Base-by-base conservation (phyloP, 2,113 vertebrate genomes). In the Chloropsis cyanopogon region DNA sequence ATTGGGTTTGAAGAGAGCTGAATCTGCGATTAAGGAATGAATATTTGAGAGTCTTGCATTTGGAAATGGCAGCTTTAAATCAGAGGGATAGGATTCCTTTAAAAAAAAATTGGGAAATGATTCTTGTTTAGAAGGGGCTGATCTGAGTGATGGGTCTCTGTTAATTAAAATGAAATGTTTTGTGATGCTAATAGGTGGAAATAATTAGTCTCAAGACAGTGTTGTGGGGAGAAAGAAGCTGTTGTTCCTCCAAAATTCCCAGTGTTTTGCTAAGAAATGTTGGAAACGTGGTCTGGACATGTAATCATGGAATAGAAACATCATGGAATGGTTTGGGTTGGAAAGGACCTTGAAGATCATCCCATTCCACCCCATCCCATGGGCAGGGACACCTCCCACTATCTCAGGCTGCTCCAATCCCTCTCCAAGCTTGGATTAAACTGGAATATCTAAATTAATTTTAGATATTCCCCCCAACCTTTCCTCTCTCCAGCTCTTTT, bases 41-140 rank as follows among this genome's bases (percentile, higher is more conserved):
- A 66, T 85, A 83, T 90, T 70, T 94, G 80, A 85, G 42, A 47
- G 12, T 5, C 17, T 66, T 54, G 33, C 41, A 31, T 65, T 44
- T 82, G 70, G 72, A 53, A 87, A 65, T 76, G 71, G 77, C 44
- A 94, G 50, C 39, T 77, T 92, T 63, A 54, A 92, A 28, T 63
- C 46, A 64, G 44, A 3, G 47, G 64, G 72, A 42, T 50, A 44
- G 8, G 61, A 61, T 65, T 90, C 12, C 70, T 76, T 69, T 6
- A 4, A 28, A 56, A 41, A 47, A 33, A 50, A n/a, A 35, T 5
- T 8, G 17, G 18, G 42, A 49, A 57, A 11, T 7, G 0, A 1
- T 44, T 81, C 19, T 76, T 53, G 42, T 86, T 68, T 41, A 82
- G 60, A 93, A 70, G 33, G 39, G 19, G 16, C 24, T 25, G 22